These are phyloP conservation scores for Psettodes erumei DNA, from an alignment of 2,113 vertebrate genomes.

Conservation along the genomic window DNA sequence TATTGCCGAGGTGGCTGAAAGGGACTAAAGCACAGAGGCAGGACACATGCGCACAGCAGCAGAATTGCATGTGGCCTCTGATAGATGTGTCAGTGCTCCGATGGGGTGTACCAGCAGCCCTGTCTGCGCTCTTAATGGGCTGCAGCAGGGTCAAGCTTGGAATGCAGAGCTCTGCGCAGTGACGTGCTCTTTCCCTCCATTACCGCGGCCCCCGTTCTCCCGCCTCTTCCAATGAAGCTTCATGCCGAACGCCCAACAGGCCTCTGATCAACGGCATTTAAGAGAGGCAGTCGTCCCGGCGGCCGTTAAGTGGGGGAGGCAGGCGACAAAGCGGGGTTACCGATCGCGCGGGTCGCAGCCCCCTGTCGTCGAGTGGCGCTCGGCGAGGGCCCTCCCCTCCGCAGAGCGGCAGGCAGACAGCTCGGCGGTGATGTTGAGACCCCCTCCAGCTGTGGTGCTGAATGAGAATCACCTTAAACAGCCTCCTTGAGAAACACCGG, in stretches of 20 bases:
- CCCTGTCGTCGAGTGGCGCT: constrained; percentile 64
- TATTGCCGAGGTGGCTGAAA: background rate
- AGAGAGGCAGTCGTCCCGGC: constrained; percentile 26
- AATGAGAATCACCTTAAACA: constrained; percentile 68
- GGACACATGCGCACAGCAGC: constrained; percentile 34
- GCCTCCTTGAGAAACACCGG: constrained; percentile 58
- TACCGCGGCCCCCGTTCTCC: constrained; percentile 25
- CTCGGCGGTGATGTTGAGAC: constrained; percentile 59
- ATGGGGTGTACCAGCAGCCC: constrained; percentile 22
- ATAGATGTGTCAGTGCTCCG: constrained; percentile 21
- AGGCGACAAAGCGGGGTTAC: constrained; percentile 40
- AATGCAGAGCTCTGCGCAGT: constrained; percentile 29
- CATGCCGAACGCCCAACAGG: constrained; percentile 45
- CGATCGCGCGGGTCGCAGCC: constrained; percentile 59
- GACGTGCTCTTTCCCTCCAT: constrained; percentile 33
- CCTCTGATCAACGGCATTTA: constrained; percentile 64
- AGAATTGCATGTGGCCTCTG: constrained; percentile 19
- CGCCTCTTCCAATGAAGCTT: constrained; percentile 46
- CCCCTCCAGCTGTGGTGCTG: constrained; percentile 54
- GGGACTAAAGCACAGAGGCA: constrained; percentile 32
- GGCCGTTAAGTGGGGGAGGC: constrained; percentile 44
- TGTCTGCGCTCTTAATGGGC: constrained; percentile 42
- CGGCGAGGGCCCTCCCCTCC: constrained; percentile 29
- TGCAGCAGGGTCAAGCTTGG: constrained; percentile 35
- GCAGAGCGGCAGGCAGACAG: constrained; percentile 24